phyloP scores from a whole-genome alignment of 2,888 invertebrate species.

The Lottia gigantea region DNA sequence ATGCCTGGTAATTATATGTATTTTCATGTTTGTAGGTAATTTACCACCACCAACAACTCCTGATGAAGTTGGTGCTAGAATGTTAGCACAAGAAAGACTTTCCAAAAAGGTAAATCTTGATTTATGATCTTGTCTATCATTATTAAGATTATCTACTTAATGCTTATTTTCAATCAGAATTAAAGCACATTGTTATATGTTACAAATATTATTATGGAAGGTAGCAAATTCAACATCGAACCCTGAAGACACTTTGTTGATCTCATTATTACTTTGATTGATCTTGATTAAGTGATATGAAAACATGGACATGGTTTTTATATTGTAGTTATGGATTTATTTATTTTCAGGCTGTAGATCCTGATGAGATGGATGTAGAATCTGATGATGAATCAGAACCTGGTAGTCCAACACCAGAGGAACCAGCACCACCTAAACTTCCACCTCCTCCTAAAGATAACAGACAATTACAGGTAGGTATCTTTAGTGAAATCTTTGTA shows the following conservation, averaged over 20 bases:
- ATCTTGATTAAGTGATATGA: no score
- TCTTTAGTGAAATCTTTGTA: no score
- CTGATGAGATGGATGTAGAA: slow-evolving; percentile 85
- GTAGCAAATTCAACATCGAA: no score
- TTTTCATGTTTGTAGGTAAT: slow-evolving; percentile 70
- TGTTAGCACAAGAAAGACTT: slow-evolving; percentile 81
- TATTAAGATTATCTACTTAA: no score
- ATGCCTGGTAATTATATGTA: background rate
- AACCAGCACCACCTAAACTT: slow-evolving; percentile 26
- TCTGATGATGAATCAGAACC: slow-evolving; percentile 76
- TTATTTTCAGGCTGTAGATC: slow-evolving; percentile 61
- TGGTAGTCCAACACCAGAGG: slow-evolving; percentile 70
- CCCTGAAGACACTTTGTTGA: no score
- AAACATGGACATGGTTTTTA: background rate
- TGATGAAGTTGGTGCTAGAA: slow-evolving; percentile 94
- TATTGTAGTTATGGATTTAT: background rate
- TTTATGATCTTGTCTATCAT: no score
- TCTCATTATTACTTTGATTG: no score
- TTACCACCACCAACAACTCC: slow-evolving; percentile 98
- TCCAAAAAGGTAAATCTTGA: slow-evolving; percentile 34
- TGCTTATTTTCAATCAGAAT: no score
- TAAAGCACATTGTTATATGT: no score
- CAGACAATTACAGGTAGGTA: background rate
- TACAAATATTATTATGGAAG: no score
- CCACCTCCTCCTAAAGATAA: slow-evolving; percentile 24